Base-by-base conservation (phyloP, 2,888 invertebrate species). In the Elaeidobius kamerunicus region DNA sequence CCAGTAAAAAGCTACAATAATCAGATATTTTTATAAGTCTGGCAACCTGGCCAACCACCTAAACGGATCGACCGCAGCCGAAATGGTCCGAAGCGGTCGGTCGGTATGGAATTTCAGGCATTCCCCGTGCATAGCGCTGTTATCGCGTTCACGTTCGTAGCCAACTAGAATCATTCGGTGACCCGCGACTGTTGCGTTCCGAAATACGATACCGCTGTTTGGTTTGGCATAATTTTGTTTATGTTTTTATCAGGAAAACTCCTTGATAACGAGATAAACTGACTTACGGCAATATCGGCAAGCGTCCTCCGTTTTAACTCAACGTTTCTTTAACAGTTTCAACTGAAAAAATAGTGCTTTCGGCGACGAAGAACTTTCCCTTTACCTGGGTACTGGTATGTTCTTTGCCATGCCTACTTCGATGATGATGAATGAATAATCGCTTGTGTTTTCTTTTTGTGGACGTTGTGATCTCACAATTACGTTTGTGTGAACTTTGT, bases 171-270 rank as follows among this genome's bases (percentile, higher is more conserved):
- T 52, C 45, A 47, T 28, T 63, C 60, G 59, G 38, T 19, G 61
- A 62, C 62, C 60, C 62, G 59, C 63, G 63, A 57, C 61, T 63
- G 62, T 62, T 64, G 65, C 58, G 60, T 62, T 64, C 60, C 62
- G 54, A 58, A 52, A 49, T 51, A 42, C 51, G 39, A 50, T 42
- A 52, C 36, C 18, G n/a, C 17, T 18, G 60, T 57, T 53, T 55
- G 55, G 52, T 44, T 39, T 47, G 44, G 52, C 40, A 35, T 23
- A 9, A 27, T 47, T 56, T 62, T 62, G 63, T 62, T 63, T 60
- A 59, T 60, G 61, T 63, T 61, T 60, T 63, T 60, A 58, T 58
- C 59, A 12, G 57, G 27, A 51, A 58, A 51, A 50, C 38, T 41
- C 46, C 53, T 51, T 43, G 61, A 51, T 58, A 59, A 51, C 47